Conservation (phyloP, 2,888 invertebrate genomes). For the Parnassius mnemosyne region DNA sequence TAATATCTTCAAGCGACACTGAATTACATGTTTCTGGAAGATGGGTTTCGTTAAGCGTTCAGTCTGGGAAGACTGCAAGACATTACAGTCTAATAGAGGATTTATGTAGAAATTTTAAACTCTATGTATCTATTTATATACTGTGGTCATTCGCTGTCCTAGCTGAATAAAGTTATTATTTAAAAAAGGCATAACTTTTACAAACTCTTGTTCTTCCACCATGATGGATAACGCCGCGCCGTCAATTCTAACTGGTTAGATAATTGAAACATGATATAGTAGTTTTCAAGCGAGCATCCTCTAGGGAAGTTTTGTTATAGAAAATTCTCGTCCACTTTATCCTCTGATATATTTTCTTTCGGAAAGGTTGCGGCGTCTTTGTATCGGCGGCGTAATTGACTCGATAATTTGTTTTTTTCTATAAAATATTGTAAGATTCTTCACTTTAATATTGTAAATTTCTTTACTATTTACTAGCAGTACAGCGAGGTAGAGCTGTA, state of each 20-base stretch:
- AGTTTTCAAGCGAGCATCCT: not conserved
- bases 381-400: not conserved
- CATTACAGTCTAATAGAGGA: too few species aligned
- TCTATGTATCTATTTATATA: too few species aligned
- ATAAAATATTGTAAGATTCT: not conserved
- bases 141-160: too few species aligned
- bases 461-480: not conserved
- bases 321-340: not conserved
- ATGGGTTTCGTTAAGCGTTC: not conserved
- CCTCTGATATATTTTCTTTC: not conserved
- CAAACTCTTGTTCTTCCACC: not conserved
- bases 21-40: not conserved
- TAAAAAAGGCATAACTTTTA: not conserved
- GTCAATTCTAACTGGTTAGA: not conserved
- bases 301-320: conserved; percentile 6
- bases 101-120: too few species aligned
- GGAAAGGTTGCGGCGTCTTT: not conserved
- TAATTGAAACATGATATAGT: conserved; percentile 15
- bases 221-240: not conserved
- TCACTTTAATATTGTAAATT: not conserved
- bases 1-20: conserved; percentile 3
- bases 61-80: not conserved
- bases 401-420: conserved; percentile 6
- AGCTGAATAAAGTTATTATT: too few species aligned
- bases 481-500: too few species aligned